These are phyloP conservation scores for Strix aluco DNA, from an alignment of 2,113 vertebrate genomes.

Conservation along the genomic window DNA sequence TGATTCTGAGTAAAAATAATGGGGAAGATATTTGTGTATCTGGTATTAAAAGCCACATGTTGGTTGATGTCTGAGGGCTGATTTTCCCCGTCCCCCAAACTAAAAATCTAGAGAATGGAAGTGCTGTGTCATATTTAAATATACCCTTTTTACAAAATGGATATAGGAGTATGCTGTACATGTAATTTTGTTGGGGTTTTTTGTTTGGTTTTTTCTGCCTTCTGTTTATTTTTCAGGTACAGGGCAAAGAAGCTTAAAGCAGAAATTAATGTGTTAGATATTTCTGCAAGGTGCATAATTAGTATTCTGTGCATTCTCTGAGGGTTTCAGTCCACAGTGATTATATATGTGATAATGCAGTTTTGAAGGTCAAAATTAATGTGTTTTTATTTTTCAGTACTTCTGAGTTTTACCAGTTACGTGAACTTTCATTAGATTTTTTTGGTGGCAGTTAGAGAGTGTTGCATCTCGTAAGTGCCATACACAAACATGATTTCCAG, in stretches of 20 bases:
- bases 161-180: not conserved
- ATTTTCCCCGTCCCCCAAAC: rapidly evolving
- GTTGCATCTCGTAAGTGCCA: not conserved
- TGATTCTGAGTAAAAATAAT: not conserved
- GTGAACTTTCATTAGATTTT: not conserved
- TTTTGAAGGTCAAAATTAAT: not conserved
- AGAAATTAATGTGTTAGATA: not conserved
- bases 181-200: not conserved
- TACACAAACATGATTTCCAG: not conserved
- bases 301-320: not conserved
- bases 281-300: not conserved
- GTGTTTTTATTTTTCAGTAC: not conserved
- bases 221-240: not conserved
- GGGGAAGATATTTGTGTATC: not conserved
- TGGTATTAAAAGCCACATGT: not conserved
- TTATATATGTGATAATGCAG: not conserved
- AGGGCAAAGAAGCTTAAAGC: not conserved
- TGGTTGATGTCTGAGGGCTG: not conserved
- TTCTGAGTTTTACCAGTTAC: not conserved
- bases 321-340: not conserved
- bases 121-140: not conserved
- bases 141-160: not conserved
- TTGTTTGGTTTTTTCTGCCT: not conserved
- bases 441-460: not conserved
- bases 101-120: not conserved